Evolutionary conservation across 2,113 vertebrate species (phyloP), one percentile per base, ranked within the genome.

Genomic region (Syngnathus scovelli): DNA sequence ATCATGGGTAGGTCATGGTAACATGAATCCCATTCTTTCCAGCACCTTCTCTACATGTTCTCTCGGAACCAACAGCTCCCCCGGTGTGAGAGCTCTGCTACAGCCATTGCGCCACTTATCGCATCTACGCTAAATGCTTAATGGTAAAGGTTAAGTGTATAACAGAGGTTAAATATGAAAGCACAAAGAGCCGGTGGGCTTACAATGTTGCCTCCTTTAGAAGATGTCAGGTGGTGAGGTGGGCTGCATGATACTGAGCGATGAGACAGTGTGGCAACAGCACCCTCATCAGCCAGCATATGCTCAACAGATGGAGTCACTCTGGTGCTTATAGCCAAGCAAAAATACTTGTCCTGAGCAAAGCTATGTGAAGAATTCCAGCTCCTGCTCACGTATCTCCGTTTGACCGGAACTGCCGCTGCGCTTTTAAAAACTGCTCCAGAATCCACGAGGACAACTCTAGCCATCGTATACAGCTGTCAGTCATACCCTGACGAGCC

Each of bases 121-220:
- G 66, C 71, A 49, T 68, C 71, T 51, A 36, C 48, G 5, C 66
- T 80, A 84, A 85, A 81, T 75, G 72, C 75, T 86, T 84, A 81
- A 84, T 85, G 78, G 77, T 82, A 87, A 86, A 85, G 83, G 84
- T 87, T 87, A 86, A 87, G 85, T 85, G 81, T 79, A 76, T 81
- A 87, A 83, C 77, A 76, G 77, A 84, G 88, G 85, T 85, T 78
- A 86, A 85, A 88, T 77, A 81, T 83, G 77, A 84, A 67, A 44
- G 71, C 83, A 84, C 83, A 86, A 86, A 85, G 76, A 84, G 83
- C 81, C 83, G 76, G 48, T 38, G 13, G 74, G 85, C 75, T 86
- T 85, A 79, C 8, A 0, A 55, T 41, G 78, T 77, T 72, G 73
- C 78, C 76, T 83, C 77, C 82, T 82, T 85, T 84, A 80, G 83